These are phyloP conservation scores for Eulemur macaco DNA, from an alignment of 2,113 vertebrate species.

Conservation along the genomic window DNA sequence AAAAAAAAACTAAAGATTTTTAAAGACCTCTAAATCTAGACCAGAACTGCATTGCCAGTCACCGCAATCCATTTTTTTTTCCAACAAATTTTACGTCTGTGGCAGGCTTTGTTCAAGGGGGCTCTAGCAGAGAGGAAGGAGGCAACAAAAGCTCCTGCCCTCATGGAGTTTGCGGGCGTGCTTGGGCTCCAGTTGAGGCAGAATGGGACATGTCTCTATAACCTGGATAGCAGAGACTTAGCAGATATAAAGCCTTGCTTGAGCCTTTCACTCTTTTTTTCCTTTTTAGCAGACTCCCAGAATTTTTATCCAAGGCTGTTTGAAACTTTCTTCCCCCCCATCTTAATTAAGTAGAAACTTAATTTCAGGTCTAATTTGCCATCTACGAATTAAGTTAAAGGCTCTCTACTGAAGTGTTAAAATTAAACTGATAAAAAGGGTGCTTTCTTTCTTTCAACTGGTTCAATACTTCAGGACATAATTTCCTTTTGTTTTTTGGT, in stretches of 20 bases:
- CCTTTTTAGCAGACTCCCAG: not conserved
- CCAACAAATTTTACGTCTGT: not conserved
- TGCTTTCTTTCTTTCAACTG: not conserved
- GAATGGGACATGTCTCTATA: not conserved
- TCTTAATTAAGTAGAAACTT: not conserved
- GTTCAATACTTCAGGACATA: not conserved
- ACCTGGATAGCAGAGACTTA: not conserved
- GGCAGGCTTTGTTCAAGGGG: not conserved
- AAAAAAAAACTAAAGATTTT: not conserved
- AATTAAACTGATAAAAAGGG: not conserved
- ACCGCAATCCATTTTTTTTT: accelerated
- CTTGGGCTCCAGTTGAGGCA: not conserved
- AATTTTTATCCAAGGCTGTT: conserved; percentile 8
- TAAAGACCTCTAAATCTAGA: not conserved
- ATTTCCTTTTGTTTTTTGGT: conserved; percentile 48
- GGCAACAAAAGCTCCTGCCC: not conserved
- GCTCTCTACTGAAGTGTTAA: not conserved
- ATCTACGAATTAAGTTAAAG: not conserved
- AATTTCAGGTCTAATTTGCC: not conserved
- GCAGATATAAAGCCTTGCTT: not conserved
- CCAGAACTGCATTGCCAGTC: not conserved
- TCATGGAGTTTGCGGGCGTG: not conserved
- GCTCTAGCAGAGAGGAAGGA: not conserved
- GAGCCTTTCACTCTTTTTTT: not conserved
- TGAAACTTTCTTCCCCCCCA: not conserved